Base-by-base conservation (phyloP, 2,797 vertebrate species). In the Pangasius djambal region DNA sequence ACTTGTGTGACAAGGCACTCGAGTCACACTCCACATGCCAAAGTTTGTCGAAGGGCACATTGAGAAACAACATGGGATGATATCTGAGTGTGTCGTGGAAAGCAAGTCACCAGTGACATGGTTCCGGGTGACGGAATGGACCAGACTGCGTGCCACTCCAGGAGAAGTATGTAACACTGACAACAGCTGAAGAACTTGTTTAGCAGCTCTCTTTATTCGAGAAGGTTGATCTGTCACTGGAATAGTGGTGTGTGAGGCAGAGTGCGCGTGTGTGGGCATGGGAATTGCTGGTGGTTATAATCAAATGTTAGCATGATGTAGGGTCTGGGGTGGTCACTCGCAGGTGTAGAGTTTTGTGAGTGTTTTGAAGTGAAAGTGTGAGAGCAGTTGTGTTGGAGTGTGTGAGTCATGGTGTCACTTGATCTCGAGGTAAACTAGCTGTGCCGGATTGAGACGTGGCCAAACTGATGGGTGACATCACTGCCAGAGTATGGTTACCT, bases 161-260 rank as follows among this genome's bases (percentile, higher is more conserved):
- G 70, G 16, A 34, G 79, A 70, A 69, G 85, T 31, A 57, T 69
- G 69, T 79, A 78, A 72, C 5, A 13, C 65, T 85, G 57, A 88
- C 15, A 40, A 37, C 75, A 57, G 57, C 37, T 77, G 52, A 40
- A 75, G 75, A n/a, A 94, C 93, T 89, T 81, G 92, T 95, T 92
- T 81, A 89, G 20, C 92, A 55, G 86, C 86, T 31, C 67, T 72
- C 20, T 50, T 59, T 75, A 25, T 25, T 55, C n/a, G 69, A 92
- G 91, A 91, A 93, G 83, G 85, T 48, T 25, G 9, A 57, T 25
- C 6, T 37, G 79, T 75, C n/a, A 77, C 7, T 15, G 40, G 31
- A 31, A 81, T n/a, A 8, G 1, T 15, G 25, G 15, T 16, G 61
- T 89, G 48, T 67, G 70, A 89, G 50, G 0, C 4, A 37, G 34